phyloP scores from a whole-genome alignment of 2,888 invertebrate species.

The Eudemis profundana region DNA sequence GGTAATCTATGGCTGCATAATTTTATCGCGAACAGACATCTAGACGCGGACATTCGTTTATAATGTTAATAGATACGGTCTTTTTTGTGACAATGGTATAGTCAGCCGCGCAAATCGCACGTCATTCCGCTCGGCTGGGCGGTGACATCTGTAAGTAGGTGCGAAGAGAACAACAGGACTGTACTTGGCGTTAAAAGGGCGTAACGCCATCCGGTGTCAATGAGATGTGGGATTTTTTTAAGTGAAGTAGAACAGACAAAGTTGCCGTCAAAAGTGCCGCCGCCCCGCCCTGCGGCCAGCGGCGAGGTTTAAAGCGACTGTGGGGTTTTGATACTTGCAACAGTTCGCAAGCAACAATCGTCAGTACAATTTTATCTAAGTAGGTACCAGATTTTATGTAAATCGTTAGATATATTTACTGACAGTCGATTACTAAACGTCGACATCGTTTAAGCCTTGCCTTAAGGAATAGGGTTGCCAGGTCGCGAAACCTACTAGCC shows the following conservation, averaged over 20 bases:
- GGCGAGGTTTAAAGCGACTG: neutral
- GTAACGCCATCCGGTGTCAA: neutral
- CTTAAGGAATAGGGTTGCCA: no score
- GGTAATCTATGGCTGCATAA: no score
- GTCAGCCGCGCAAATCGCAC: constrained; percentile 8
- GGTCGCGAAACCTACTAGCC: no score
- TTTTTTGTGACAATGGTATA: neutral
- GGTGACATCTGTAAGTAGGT: constrained; percentile 41
- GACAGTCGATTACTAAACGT: no score
- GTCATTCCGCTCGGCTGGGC: constrained; percentile 25
- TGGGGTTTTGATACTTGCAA: constrained; percentile 40
- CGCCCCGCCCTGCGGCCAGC: constrained; percentile 46
- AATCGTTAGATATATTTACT: no score
- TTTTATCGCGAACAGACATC: neutral
- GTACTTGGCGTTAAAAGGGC: neutral
- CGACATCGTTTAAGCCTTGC: no score
- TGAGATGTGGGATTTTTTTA: neutral
- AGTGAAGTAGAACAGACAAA: constrained; percentile 53
- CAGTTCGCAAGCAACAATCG: no score
- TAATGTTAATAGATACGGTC: neutral
- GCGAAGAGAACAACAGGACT: constrained; percentile 52
- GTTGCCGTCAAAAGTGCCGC: constrained; percentile 50
- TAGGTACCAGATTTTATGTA: no score
- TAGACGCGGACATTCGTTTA: constrained; percentile 1
- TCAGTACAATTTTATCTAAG: no score